These are phyloP conservation scores for Thelaira solivaga DNA, from an alignment of 2,888 invertebrate genomes.

Conservation along the genomic window DNA sequence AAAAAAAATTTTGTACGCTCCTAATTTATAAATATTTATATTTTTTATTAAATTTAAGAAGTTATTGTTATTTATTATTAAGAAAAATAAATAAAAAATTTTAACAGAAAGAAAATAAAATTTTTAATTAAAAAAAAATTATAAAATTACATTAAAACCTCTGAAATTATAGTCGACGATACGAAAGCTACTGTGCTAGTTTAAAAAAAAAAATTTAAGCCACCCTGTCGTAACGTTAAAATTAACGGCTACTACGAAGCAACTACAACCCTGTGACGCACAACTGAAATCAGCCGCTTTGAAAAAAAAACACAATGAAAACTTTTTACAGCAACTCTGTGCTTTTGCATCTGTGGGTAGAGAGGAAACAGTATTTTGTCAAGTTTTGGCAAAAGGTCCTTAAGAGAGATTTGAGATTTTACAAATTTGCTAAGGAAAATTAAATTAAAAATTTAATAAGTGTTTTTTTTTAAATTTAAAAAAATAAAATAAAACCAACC, in stretches of 20 bases:
- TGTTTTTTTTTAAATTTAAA: not conserved
- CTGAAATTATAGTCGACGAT: too few species aligned
- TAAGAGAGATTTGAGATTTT: not conserved
- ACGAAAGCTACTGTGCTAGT: too few species aligned
- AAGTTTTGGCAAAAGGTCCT: not conserved
- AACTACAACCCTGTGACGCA: too few species aligned
- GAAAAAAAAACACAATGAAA: not conserved
- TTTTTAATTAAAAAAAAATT: too few species aligned
- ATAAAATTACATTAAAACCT: too few species aligned
- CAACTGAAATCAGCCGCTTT: conserved; percentile 25
- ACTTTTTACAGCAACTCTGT: conserved; percentile 8
- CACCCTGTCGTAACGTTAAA: too few species aligned
- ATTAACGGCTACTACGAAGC: too few species aligned
- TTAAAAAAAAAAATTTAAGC: too few species aligned
- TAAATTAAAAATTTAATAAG: not conserved
- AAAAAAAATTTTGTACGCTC: conserved; percentile 50
- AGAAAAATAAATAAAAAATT: conserved; percentile 28
- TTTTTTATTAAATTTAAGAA: conserved; percentile 1
- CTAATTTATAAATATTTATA: conserved; percentile 36
- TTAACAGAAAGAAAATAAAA: conserved; percentile 19
- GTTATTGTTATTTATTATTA: conserved; percentile 52
- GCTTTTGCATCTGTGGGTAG: not conserved
- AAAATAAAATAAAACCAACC: not conserved
- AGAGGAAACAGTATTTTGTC: conserved; percentile 7
- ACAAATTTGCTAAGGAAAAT: not conserved